Base-by-base conservation (phyloP, 2,888 invertebrate species). In the Hypena proboscidalis region DNA sequence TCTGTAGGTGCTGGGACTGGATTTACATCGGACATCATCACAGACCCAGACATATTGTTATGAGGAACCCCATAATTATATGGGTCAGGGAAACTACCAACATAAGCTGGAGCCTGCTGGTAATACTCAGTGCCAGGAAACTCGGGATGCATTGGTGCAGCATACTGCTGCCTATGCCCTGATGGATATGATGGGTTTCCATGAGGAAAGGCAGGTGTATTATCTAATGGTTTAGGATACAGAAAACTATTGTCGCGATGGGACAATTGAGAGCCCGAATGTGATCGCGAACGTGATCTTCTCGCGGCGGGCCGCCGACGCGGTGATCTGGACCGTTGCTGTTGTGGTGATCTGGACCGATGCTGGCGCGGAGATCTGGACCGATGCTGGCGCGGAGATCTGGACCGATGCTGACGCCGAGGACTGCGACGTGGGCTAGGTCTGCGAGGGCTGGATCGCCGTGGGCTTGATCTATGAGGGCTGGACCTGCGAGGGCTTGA, bases 61-160 rank as follows among this genome's bases (percentile, higher is more conserved):
- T 22, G 34, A 8, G 49, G 43, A 36, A 15, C 45, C 9, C 57
- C 63, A 77, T 79, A 84, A 13, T 76, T 70, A 70, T 77, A 85
- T 3, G 63, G 47, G 20, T 56, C 53, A 50, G 52, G 45, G 52
- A 70, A 75, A 29, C 69, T 70, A 32, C 57, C 69, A 59, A 67
- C 27, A 60, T 80, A 84, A 33, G 58, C 54, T 13, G 70, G 35
- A 23, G 49, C 52, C 42, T 64, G 69, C 29, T 53, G 17, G 43
- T 65, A 67, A 45, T 61, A 64, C 13, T 46, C 56, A 30, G 55
- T 39, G 44, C 42, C 53, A 52, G 53, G 34, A 29, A 25, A 57
- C 32, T 63, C 62, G 56, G 32, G 37, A 31, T 39, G 57, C 37
- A 35, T 38, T 38, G 44, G 48, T 8, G 39, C 37, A 30, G 34